phyloP scores from a whole-genome alignment of 2,888 invertebrate species.

The Hirtodrosophila confusa region DNA sequence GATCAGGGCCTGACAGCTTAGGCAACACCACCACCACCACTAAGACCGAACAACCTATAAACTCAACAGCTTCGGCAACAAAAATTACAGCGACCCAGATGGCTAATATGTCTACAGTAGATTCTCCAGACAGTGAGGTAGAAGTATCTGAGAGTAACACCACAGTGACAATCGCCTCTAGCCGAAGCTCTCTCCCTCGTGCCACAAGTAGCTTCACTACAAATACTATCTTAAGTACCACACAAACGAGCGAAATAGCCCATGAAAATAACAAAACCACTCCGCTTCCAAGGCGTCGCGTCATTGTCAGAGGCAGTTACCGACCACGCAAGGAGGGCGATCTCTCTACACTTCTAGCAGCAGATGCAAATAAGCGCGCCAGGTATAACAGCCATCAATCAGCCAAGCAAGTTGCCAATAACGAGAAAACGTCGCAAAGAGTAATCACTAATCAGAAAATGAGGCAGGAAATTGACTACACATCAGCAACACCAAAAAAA shows the following conservation, averaged over 20 bases:
- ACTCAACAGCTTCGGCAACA: background rate
- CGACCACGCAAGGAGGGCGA: conserved; percentile 68
- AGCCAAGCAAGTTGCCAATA: background rate
- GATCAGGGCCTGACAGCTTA: no score
- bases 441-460: background rate
- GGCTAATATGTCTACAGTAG: background rate
- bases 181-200: conserved; percentile 23
- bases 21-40: background rate
- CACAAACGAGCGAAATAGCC: background rate
- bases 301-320: conserved; percentile 64
- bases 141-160: background rate
- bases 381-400: conserved; percentile 1
- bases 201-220: conserved; percentile 16
- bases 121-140: no score
- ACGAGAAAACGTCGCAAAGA: background rate
- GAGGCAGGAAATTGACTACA: background rate
- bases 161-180: conserved; percentile 1
- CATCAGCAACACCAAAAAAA: background rate
- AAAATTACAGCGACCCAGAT: background rate
- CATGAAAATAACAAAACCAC: conserved; percentile 23
- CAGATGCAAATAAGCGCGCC: conserved; percentile 61
- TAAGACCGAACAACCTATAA: background rate
- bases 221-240: background rate
- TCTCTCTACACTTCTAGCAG: conserved; percentile 70
- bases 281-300: conserved; percentile 35